Evolutionary conservation across 2,113 vertebrate species (phyloP).

Genomic region (Brachionichthys hirsutus): DNA sequence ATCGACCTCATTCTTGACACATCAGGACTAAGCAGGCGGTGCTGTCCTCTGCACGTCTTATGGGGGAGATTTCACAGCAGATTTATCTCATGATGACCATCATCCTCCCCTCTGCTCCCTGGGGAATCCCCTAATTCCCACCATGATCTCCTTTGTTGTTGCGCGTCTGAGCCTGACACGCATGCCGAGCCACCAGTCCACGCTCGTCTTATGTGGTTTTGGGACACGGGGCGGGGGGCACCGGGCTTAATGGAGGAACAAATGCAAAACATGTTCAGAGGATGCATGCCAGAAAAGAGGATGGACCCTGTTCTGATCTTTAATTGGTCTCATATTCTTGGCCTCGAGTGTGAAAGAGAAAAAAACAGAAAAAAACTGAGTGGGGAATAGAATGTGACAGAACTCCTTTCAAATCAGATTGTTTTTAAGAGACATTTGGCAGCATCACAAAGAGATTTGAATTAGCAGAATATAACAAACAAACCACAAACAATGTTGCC

Average conservation of each 20-base stretch:
- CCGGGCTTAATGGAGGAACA: conserved; percentile 45
- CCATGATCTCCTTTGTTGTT: conserved; percentile 49
- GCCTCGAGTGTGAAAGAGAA: conserved; percentile 37
- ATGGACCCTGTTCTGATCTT: conserved; percentile 42
- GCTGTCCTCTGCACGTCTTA: conserved; percentile 24
- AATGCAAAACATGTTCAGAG: conserved; percentile 58
- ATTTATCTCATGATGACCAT: conserved; percentile 52
- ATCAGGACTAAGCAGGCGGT: conserved; percentile 30
- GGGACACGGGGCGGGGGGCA: conserved; percentile 21
- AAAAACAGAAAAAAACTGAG: not conserved
- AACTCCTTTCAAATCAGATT: not conserved
- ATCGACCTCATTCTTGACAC: conserved; percentile 50
- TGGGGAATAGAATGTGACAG: conserved; percentile 1
- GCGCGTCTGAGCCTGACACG: conserved; percentile 34
- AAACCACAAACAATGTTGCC: no score
- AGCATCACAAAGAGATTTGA: not conserved
- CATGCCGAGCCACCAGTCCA: conserved; percentile 32
- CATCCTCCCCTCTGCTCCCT: conserved; percentile 32
- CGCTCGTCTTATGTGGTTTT: conserved; percentile 46
- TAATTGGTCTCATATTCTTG: conserved; percentile 72
- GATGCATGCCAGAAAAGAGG: conserved; percentile 48
- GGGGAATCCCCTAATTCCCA: conserved; percentile 45
- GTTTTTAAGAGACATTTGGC: conserved; percentile 12
- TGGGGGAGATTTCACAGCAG: conserved; percentile 54
- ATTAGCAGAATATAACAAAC: no score